Conservation (phyloP, 92 coral and sea anemone species). For the Epizoanthus rinbou region DNA sequence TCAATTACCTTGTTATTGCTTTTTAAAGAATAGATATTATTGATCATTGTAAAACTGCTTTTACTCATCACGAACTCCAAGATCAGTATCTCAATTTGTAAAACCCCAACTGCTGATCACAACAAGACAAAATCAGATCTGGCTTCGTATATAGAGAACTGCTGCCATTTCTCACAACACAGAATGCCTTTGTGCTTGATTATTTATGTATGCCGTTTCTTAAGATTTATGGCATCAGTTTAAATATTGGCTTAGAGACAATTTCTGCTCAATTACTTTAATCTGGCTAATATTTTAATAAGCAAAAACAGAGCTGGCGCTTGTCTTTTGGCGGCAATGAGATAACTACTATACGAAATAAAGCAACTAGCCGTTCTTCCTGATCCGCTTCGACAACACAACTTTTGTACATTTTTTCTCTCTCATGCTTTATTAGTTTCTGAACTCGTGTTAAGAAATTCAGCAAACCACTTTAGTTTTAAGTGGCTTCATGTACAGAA, state of each 20-base stretch:
- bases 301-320: neutral
- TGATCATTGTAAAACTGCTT: too few species aligned
- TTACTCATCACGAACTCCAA: too few species aligned
- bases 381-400: neutral
- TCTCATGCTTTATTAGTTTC: too few species aligned
- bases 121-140: too few species aligned
- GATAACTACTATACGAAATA: neutral
- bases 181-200: neutral
- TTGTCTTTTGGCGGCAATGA: slow-evolving; percentile 3
- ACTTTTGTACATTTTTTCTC: neutral
- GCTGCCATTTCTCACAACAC: neutral
- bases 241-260: neutral
- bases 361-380: neutral
- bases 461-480: too few species aligned
- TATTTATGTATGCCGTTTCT: slow-evolving; percentile 9
- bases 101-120: too few species aligned
- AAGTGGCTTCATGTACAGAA: too few species aligned
- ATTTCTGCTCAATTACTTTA: neutral
- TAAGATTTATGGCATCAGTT: neutral
- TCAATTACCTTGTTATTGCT: too few species aligned
- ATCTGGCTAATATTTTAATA: neutral
- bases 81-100: too few species aligned
- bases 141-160: neutral
- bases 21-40: too few species aligned
- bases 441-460: too few species aligned